phyloP scores from a whole-genome alignment of 2,888 invertebrate genomes.

The Hoplodrina blanda region DNA sequence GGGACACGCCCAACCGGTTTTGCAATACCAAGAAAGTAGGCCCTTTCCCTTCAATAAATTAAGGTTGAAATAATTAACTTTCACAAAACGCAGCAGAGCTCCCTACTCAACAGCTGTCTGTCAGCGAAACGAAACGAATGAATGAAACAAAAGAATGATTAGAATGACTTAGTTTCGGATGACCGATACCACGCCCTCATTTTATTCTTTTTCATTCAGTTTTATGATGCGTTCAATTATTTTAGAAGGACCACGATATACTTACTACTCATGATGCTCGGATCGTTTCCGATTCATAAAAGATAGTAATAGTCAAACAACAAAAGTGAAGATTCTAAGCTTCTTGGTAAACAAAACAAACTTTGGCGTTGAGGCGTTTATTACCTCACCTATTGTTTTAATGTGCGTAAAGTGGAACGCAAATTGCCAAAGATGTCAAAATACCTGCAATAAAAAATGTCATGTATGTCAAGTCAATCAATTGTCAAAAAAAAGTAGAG shows the following conservation, averaged over 20 bases:
- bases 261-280: no score
- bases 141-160: constrained; percentile 46
- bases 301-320: no score
- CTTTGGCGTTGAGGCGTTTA: no score
- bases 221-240: constrained; percentile 7
- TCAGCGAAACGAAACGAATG: constrained; percentile 17
- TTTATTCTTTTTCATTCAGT: constrained; percentile 4
- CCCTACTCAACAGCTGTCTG: constrained; percentile 42
- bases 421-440: not conserved
- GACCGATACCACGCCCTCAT: constrained; percentile 55
- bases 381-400: not conserved
- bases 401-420: not conserved
- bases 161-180: not conserved
- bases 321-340: no score
- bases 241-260: no score
- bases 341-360: no score
- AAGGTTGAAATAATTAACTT: constrained; percentile 69
- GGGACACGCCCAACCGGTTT: constrained; percentile 73
- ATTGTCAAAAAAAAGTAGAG: not conserved
- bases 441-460: no score
- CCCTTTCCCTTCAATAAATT: constrained; percentile 69
- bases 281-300: no score
- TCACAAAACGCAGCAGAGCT: constrained; percentile 29
- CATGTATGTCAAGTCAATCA: no score
- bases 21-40: constrained; percentile 68